Conservation (phyloP, 2,113 vertebrate species). For the Alaudala cheleensis region DNA sequence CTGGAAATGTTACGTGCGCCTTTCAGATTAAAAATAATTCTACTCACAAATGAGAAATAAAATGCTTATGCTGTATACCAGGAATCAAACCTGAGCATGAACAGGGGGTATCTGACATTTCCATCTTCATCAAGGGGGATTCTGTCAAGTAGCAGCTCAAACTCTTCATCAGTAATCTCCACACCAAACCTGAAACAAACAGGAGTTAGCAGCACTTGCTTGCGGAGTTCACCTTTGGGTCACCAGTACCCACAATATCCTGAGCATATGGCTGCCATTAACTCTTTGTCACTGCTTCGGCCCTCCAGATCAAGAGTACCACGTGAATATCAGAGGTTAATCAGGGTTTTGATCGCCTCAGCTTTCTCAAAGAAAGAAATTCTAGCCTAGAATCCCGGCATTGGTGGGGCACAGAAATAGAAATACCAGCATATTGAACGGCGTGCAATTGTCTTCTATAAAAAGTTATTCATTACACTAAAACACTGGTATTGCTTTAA, state of each 20-base stretch:
- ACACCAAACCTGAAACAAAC: constrained; percentile 78
- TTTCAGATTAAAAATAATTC: constrained; percentile 38
- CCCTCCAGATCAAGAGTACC: constrained; percentile 79
- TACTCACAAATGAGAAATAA: constrained; percentile 35
- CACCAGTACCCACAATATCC: constrained; percentile 80
- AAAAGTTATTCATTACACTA: constrained; percentile 85
- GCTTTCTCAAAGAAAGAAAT: constrained; percentile 87
- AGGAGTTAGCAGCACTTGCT: constrained; percentile 75
- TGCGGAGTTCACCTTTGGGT: constrained; percentile 83
- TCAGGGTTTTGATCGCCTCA: constrained; percentile 85
- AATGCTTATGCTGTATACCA: background rate
- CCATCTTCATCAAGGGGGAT: constrained; percentile 78
- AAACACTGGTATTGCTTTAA: constrained; percentile 83
- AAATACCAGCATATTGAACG: constrained; percentile 73
- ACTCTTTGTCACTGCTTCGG: constrained; percentile 81
- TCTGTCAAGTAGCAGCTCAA: constrained; percentile 87
- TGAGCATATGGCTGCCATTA: constrained; percentile 93
- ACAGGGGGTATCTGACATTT: constrained; percentile 76
- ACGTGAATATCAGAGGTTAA: constrained; percentile 92
- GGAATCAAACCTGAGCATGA: constrained; percentile 66
- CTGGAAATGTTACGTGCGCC: background rate
- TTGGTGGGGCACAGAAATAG: constrained; percentile 73
- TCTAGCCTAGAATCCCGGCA: constrained; percentile 75
- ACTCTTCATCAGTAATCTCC: constrained; percentile 85
- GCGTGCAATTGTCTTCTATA: constrained; percentile 73